A percentile compares a stretch with the other conserved stretches of the same genome.
Evolutionary conservation across 2,797 vertebrate species (phyloP).

Genomic region (Tenualosa ilisha): DNA sequence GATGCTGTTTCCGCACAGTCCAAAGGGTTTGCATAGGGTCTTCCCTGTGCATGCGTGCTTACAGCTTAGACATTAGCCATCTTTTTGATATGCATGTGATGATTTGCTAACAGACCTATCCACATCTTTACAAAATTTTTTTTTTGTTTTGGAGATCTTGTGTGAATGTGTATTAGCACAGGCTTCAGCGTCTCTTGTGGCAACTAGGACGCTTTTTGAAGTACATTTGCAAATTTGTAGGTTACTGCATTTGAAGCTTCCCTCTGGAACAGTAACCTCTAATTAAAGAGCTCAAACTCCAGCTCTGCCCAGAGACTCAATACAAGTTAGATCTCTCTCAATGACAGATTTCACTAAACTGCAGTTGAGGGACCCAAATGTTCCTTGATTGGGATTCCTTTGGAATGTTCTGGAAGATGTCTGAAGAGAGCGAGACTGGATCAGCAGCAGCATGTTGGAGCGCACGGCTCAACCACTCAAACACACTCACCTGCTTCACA

Average conservation of each 20-base stretch:
- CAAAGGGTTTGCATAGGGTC: background rate
- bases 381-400: background rate
- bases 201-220: background rate
- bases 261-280: background rate
- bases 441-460: constrained; percentile 44
- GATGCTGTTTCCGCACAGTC: constrained; percentile 51
- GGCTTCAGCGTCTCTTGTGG: too few species aligned
- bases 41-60: background rate
- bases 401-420: constrained; percentile 24
- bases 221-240: background rate
- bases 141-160: too few species aligned
- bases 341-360: background rate
- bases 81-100: too few species aligned
- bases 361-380: too few species aligned
- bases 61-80: background rate
- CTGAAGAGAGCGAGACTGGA: constrained; percentile 33
- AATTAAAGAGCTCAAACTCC: background rate
- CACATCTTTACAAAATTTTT: too few species aligned
- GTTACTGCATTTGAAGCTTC: background rate
- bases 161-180: too few species aligned
- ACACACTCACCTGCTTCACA: constrained; percentile 79
- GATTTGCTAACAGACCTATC: too few species aligned
- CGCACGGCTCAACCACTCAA: constrained; percentile 52
- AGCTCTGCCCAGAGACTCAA: background rate
- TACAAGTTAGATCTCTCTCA: background rate